A percentile compares a stretch with the other conserved stretches of the same genome.
These are phyloP conservation scores for Stigmatopora argus DNA, from an alignment of 2,113 vertebrate genomes.

Conservation along the genomic window DNA sequence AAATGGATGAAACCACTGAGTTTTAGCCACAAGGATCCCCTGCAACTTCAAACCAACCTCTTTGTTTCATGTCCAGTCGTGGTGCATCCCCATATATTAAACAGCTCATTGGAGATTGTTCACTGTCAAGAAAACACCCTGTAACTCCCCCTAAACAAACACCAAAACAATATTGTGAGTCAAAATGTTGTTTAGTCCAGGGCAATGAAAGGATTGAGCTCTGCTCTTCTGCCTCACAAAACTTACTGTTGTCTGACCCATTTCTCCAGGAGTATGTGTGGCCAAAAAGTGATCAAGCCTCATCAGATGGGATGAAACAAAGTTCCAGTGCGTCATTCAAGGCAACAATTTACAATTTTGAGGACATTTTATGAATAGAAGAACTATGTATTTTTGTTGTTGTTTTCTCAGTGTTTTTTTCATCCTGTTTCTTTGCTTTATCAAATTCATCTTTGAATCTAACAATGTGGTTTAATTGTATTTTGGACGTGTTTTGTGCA, in stretches of 20 bases:
- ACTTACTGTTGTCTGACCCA: conserved; percentile 76
- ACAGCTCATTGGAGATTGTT: conserved; percentile 57
- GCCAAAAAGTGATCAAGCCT: conserved; percentile 80
- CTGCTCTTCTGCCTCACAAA: conserved; percentile 42
- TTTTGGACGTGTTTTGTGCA: conserved; percentile 39
- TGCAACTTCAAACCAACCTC: conserved; percentile 22
- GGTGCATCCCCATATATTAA: conserved; percentile 43
- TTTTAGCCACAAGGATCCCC: conserved; percentile 30
- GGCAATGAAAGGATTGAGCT: conserved; percentile 46
- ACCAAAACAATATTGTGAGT: conserved; percentile 52
- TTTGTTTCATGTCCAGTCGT: conserved; percentile 41
- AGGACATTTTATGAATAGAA: conserved; percentile 44
- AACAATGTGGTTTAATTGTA: conserved; percentile 38
- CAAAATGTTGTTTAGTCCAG: conserved; percentile 63
- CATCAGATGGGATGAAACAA: conserved; percentile 61
- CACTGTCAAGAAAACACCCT: conserved; percentile 47
- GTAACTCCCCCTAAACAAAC: conserved; percentile 52
- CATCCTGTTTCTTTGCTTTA: conserved; percentile 35
- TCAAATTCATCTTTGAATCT: conserved; percentile 33
- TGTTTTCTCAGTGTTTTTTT: conserved; percentile 36
- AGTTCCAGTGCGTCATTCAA: conserved; percentile 50
- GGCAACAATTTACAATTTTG: conserved; percentile 45
- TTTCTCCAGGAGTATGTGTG: conserved; percentile 70
- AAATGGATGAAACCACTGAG: conserved; percentile 11
- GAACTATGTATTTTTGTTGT: conserved; percentile 42